Conservation (phyloP, 2,888 invertebrate species). For the Agrotis segetum region DNA sequence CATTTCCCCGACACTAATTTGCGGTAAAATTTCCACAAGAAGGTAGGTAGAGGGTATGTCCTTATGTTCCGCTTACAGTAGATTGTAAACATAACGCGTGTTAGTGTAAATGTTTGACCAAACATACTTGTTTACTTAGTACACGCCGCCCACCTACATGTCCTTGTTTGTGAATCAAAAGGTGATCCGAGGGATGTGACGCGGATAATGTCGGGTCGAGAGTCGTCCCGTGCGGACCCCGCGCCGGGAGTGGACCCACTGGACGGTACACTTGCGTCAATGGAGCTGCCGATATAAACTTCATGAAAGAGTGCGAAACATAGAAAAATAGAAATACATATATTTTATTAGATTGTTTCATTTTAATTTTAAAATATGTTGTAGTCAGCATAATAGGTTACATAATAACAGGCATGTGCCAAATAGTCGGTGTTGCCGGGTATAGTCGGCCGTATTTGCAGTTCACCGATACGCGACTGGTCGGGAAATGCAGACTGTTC, state of each 20-base stretch:
- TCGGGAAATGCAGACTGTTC: no score
- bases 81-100: not conserved
- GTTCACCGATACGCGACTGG: no score
- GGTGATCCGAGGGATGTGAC: conserved; percentile 10
- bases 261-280: not conserved
- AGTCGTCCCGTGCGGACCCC: not conserved
- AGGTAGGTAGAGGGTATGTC: not conserved
- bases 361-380: no score
- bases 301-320: not conserved
- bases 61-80: not conserved
- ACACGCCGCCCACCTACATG: not conserved
- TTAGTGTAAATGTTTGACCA: conserved; percentile 25
- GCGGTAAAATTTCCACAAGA: no score
- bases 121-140: conserved; percentile 20
- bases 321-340: not conserved
- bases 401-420: no score
- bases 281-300: not conserved
- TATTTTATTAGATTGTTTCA: no score
- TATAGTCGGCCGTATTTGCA: no score
- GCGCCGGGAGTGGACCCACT: not conserved
- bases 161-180: conserved; percentile 18
- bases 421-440: no score
- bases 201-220: conserved; percentile 3
- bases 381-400: no score
- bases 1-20: not conserved